A percentile compares a stretch with the other conserved stretches of the same genome.
phyloP scores from a whole-genome alignment of 2,888 invertebrate species.

The Lasioglossum pauxillum region DNA sequence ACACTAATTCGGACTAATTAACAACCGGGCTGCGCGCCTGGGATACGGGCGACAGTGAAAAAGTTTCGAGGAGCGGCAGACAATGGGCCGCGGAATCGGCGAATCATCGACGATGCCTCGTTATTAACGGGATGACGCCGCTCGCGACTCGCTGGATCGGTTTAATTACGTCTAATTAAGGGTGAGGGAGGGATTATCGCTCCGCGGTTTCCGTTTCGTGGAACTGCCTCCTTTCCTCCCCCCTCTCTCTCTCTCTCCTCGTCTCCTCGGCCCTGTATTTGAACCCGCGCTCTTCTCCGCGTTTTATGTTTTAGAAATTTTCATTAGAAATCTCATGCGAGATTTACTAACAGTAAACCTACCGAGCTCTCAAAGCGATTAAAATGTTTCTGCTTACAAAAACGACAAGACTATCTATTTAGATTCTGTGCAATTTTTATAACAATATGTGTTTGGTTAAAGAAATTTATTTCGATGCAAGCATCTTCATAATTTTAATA shows the following conservation, averaged over 20 bases:
- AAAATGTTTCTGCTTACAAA: too few relatives aligned
- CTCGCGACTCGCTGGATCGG: conserved; percentile 55
- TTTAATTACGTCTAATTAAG: conserved; percentile 72
- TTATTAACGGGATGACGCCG: conserved; percentile 66
- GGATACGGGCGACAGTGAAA: conserved; percentile 39
- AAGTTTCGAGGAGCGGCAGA: conserved; percentile 53
- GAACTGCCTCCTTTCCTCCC: conserved; percentile 27
- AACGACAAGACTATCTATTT: too few relatives aligned
- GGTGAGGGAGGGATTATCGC: conserved; percentile 60
- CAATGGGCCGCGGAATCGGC: conserved; percentile 58
- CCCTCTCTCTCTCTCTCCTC: not conserved
- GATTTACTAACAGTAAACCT: not conserved
- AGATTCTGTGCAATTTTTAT: too few relatives aligned
- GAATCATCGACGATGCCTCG: conserved; percentile 65
- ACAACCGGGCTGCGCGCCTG: conserved; percentile 54
- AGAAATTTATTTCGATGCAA: too few relatives aligned
- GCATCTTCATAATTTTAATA: too few relatives aligned
- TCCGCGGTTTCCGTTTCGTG: conserved; percentile 30
- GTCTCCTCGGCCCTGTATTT: not conserved
- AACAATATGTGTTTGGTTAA: too few relatives aligned
- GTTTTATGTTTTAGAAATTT: not conserved
- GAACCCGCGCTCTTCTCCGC: not conserved
- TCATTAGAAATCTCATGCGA: not conserved
- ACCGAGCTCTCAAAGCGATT: too few relatives aligned
- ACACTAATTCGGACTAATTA: conserved; percentile 72